Evolutionary conservation across 2,888 invertebrate genomes (phyloP).

Genomic region (Lobophora halterata): DNA sequence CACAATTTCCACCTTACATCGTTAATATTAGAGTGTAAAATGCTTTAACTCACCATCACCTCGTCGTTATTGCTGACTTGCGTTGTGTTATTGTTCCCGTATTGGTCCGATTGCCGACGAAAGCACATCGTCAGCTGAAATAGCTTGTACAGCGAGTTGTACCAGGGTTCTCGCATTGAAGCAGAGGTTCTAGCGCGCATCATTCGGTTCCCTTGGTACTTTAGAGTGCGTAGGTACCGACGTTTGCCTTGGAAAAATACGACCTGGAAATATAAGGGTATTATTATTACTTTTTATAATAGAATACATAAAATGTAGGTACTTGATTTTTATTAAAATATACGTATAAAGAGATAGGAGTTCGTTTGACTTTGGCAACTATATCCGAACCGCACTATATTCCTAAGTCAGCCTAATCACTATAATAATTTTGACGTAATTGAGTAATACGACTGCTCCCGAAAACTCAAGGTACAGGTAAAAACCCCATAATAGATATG

Average conservation of each 20-base stretch:
- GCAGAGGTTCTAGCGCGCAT: slow-evolving; percentile 51
- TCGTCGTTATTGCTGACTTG: slow-evolving; percentile 58
- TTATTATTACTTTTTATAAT: neutral
- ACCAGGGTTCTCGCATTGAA: slow-evolving; percentile 44
- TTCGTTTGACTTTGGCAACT: too few species aligned
- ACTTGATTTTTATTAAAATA: too few species aligned
- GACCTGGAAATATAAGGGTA: slow-evolving; percentile 53
- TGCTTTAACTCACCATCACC: slow-evolving; percentile 52
- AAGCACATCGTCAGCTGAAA: slow-evolving; percentile 67
- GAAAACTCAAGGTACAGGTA: too few species aligned
- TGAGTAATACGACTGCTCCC: too few species aligned
- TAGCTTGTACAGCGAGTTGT: slow-evolving; percentile 45
- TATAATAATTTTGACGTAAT: too few species aligned
- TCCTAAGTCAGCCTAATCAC: too few species aligned
- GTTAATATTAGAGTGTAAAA: neutral
- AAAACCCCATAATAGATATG: too few species aligned
- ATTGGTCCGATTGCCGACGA: slow-evolving; percentile 43
- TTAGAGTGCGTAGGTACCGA: slow-evolving; percentile 73
- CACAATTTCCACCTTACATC: too few species aligned
- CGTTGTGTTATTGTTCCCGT: slow-evolving; percentile 62
- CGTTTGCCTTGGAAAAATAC: slow-evolving; percentile 75
- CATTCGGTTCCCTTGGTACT: slow-evolving; percentile 72
- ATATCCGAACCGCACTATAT: too few species aligned
- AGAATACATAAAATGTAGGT: too few species aligned
- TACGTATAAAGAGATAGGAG: too few species aligned